Evolutionary conservation across 2,797 vertebrate genomes (phyloP).

Genomic region (Chelonia mydas): DNA sequence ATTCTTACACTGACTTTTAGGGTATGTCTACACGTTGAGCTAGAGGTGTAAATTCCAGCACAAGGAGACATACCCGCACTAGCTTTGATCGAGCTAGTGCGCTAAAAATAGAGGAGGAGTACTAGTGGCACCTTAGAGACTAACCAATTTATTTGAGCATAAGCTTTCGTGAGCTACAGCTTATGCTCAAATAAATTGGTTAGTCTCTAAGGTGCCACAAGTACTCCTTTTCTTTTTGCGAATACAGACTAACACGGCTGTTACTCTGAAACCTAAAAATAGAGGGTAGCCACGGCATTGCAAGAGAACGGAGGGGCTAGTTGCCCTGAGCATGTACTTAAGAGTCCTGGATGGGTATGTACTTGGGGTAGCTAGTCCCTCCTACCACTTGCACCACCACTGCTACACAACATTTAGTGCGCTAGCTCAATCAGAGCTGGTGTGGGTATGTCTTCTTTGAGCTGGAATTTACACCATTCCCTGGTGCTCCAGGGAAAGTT

Average conservation of each 20-base stretch:
- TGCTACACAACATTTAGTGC: neutral
- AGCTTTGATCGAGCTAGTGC: neutral
- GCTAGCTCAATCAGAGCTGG: neutral
- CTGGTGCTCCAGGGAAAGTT: conserved; percentile 20
- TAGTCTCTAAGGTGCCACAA: too few species aligned
- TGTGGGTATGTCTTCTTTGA: neutral
- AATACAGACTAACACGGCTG: too few species aligned
- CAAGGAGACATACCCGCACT: neutral
- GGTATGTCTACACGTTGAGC: neutral
- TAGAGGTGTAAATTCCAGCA: neutral
- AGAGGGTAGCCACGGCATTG: neutral
- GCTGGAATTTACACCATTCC: neutral
- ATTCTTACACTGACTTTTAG: neutral
- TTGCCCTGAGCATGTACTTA: neutral
- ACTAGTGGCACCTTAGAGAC: too few species aligned
- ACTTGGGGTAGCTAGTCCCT: neutral
- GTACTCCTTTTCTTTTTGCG: too few species aligned
- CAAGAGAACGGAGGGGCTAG: neutral
- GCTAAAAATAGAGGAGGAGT: neutral
- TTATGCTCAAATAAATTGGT: too few species aligned
- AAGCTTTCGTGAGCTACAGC: too few species aligned
- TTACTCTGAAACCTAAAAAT: too few species aligned
- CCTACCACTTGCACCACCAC: neutral
- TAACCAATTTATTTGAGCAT: too few species aligned
- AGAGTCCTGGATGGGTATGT: neutral